A percentile compares a stretch with the other conserved stretches of the same genome.
phyloP scores from a whole-genome alignment of 1,140 invertebrate genomes.

The Penaeus vannamei region DNA sequence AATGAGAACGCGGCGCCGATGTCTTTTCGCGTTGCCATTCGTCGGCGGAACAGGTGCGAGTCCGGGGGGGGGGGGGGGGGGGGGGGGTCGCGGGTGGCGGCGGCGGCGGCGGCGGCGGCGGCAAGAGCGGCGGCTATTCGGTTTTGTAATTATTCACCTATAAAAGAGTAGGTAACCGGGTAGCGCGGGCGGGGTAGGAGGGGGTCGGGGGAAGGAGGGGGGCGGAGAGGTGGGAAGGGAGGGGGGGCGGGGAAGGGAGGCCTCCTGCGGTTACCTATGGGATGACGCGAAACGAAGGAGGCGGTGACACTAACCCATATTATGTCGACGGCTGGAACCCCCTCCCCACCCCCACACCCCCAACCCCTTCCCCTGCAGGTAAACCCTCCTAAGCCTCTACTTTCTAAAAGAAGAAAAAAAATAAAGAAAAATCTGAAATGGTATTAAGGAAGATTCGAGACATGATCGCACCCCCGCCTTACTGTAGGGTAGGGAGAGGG shows the following conservation, averaged over 20 bases:
- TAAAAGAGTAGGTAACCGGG: slow-evolving; percentile 59
- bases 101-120: neutral
- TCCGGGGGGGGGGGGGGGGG: neutral
- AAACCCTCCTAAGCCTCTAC: no score
- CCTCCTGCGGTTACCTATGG: neutral
- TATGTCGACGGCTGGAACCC: neutral
- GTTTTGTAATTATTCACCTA: slow-evolving; percentile 55
- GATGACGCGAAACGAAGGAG: neutral
- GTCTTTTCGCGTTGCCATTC: slow-evolving; percentile 27
- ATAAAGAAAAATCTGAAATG: no score
- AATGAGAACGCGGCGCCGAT: slow-evolving; percentile 25
- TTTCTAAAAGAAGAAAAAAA: no score
- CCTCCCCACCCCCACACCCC: neutral
- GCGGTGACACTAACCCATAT: neutral
- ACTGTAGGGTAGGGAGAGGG: neutral
- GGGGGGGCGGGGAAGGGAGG: neutral
- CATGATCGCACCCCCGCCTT: no score
- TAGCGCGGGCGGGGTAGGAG: neutral
- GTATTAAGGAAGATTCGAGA: no score
- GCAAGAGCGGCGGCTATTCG: slow-evolving; percentile 1
- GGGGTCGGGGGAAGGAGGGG: neutral
- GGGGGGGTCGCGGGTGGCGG: neutral
- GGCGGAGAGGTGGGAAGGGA: neutral
- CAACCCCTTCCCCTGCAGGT: neutral
- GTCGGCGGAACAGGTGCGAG: slow-evolving; percentile 43